These are phyloP conservation scores for Cyclophora albipunctata DNA, from an alignment of 2,888 invertebrate species.

Conservation along the genomic window DNA sequence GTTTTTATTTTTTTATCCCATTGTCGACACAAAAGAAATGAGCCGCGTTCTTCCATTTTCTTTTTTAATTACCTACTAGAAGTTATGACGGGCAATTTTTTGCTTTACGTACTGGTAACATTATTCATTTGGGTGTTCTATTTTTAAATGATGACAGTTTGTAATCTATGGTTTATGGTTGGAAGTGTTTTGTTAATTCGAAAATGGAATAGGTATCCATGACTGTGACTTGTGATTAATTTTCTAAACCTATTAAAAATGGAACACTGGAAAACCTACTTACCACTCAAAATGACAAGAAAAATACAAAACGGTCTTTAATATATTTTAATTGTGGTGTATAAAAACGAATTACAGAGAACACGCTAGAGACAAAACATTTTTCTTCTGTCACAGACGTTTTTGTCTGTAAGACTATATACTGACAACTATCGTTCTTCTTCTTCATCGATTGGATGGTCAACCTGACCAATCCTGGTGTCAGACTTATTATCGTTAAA, in stretches of 20 bases:
- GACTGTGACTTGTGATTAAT: background rate
- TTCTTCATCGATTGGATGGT: too few relatives aligned
- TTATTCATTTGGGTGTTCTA: conserved; percentile 9
- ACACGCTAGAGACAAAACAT: too few relatives aligned
- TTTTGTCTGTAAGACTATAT: too few relatives aligned
- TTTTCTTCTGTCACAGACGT: too few relatives aligned
- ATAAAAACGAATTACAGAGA: too few relatives aligned
- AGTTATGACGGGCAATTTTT: conserved; percentile 26
- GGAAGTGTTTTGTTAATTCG: conserved; percentile 11
- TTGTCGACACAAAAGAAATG: conserved; percentile 9
- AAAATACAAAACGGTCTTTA: too few relatives aligned
- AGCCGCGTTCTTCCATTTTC: conserved; percentile 26
- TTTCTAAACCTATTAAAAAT: background rate
- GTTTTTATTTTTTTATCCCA: conserved; percentile 13
- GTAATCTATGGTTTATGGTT: background rate
- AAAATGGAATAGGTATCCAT: conserved; percentile 13
- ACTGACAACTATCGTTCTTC: too few relatives aligned
- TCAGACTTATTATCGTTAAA: too few relatives aligned
- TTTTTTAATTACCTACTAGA: conserved; percentile 31
- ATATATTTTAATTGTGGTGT: too few relatives aligned
- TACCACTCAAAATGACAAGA: too few relatives aligned
- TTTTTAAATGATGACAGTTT: background rate
- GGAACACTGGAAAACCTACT: background rate
- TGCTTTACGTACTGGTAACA: conserved; percentile 23
- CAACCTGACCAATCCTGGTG: too few relatives aligned